Base-by-base conservation (phyloP, 1,140 invertebrate species). In the Scaptodrosophila lebanonensis region DNA sequence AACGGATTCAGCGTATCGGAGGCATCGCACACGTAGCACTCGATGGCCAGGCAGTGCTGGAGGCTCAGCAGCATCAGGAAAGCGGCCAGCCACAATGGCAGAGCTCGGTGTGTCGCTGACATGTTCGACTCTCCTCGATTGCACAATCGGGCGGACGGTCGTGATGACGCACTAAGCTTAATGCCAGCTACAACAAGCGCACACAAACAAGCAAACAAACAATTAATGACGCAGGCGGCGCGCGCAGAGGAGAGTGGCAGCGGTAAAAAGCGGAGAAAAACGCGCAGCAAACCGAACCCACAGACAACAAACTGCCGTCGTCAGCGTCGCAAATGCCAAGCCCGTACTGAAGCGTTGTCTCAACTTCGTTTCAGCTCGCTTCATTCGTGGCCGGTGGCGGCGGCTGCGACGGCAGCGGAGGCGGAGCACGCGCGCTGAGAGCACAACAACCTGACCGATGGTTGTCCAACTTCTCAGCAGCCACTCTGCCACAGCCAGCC, bases 1-100 rank as follows among this genome's bases (percentile, higher is more conserved):
- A 94, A 94, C 2, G 93, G 93, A 85, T 93, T 89, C 9, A 89
- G 84, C 12, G 92, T 91, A 85, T 95, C 91, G 42, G 92, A 94
- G 29, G 95, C 96, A 56, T 91, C 92, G 88, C 97, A 98, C 83
- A 95, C 94, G 87, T 95, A 98, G 87, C 97, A 98, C 58, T 91
- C 88, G 65, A 97, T 92, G 62, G 91, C 90, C 13, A 11, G n/a
- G 38, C 30, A 33, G 54, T 29, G 9, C 7, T 29, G 48, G 12
- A 29, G 7, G 4, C n/a, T n/a, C 39, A 36, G 54, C 9, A 16
- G 32, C 17, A 16, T 27, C 30, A 44, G 4, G 8, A 18, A 1
- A 51, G 49, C 36, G 40, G 39, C n/a, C 45, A 32, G 12, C 18
- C 38, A 29, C 53, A 22, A 9, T 25, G 11, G 25, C 48, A 50